These are phyloP conservation scores for Hemiprocne comata DNA, from an alignment of 2,113 vertebrate species.

Conservation along the genomic window DNA sequence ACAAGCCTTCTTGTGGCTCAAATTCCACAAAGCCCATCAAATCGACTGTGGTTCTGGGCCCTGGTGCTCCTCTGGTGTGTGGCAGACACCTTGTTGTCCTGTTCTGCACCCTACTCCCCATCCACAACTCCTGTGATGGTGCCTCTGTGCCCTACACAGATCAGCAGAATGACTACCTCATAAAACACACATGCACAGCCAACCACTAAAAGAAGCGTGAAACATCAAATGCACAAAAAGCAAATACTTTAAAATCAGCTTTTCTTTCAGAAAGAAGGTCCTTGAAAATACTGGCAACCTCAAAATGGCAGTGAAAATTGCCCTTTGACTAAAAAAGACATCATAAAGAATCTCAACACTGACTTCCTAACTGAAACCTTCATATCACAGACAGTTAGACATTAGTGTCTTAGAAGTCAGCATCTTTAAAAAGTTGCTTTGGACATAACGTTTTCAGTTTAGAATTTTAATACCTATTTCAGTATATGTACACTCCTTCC, in stretches of 20 bases:
- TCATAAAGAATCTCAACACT: not conserved
- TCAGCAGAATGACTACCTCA: not conserved
- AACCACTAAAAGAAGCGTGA: not conserved
- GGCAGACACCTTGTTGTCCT: rapidly evolving
- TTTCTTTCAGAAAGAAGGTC: not conserved
- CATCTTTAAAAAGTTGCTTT: not conserved
- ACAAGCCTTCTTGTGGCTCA: not conserved
- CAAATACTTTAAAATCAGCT: not conserved
- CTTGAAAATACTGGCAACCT: not conserved
- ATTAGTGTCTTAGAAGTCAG: not conserved
- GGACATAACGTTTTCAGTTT: not conserved
- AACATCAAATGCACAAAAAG: not conserved
- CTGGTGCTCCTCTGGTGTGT: rapidly evolving
- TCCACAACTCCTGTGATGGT: not conserved
- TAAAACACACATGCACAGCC: not conserved
- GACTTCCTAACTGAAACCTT: not conserved
- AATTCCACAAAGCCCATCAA: not conserved
- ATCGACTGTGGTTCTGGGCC: not conserved
- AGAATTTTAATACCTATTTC: constrained; percentile 17
- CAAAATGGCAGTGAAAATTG: constrained; percentile 7
- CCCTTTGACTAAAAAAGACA: not conserved
- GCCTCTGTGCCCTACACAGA: not conserved
- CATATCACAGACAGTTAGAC: not conserved
- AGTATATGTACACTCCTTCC: not conserved
- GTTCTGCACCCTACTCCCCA: not conserved